Conservation (phyloP, 2,113 vertebrate genomes). For the Cyanoramphus novaezelandiae region DNA sequence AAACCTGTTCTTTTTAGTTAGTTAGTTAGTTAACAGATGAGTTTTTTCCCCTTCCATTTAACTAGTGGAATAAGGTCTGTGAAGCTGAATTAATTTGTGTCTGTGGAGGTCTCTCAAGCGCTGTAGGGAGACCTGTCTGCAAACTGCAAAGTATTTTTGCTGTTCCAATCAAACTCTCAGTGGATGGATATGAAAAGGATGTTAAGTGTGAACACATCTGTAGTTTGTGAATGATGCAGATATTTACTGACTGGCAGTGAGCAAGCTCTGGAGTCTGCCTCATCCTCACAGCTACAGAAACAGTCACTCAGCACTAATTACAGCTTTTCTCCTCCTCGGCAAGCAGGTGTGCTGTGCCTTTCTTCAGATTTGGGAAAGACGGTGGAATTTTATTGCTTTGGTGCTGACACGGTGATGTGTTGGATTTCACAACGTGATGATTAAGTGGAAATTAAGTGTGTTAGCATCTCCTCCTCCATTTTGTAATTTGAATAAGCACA, state of each 20-base stretch:
- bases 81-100: constrained; percentile 29
- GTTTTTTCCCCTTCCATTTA: constrained; percentile 4
- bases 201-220: constrained; percentile 18
- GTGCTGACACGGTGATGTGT: not conserved
- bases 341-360: not conserved
- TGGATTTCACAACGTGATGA: not conserved
- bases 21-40: not conserved
- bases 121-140: not conserved
- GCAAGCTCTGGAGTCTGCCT: not conserved
- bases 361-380: not conserved
- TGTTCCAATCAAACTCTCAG: constrained; percentile 5
- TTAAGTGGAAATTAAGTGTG: not conserved
- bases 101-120: not conserved
- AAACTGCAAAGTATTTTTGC: constrained; percentile 22
- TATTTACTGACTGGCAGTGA: not conserved
- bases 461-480: not conserved
- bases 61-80: not conserved
- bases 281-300: not conserved
- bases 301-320: constrained; percentile 6
- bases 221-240: not conserved
- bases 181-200: not conserved
- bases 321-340: not conserved
- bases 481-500: not conserved
- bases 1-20: not conserved
- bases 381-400: not conserved